Base-by-base conservation (phyloP, 2,797 vertebrate genomes). In the Eleutherodactylus coqui region DNA sequence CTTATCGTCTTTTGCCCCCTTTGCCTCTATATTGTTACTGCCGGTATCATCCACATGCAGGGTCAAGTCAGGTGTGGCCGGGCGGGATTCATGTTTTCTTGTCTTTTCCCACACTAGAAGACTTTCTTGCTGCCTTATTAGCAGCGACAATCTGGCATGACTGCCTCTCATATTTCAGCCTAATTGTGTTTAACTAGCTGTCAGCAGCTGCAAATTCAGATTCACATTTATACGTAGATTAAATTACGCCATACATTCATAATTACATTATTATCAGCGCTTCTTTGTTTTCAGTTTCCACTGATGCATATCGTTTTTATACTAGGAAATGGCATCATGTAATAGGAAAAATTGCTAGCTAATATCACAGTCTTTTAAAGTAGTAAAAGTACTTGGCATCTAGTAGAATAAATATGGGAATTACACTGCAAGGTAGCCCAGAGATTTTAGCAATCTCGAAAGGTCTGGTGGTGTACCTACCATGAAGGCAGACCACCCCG, bases 51-150 rank as follows among this genome's bases (percentile, higher is more conserved):
- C 24, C 27, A 5, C 36, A 32, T 73, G 32, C 27, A 32, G 72
- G 47, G 83, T 79, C 24, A 79, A 21, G 21, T 36, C 62, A 85
- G 83, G 49, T 70, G 27, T 64, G 75, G 27, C 45, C 53, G 38
- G 43, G n/a, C 34, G 34, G 45, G 36, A 24, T 85, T 69, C 62
- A 58, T n/a, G 49, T 45, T 47, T 55, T 34, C 9, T 4, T 38
- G 73, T 51, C 58, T 41, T 85, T 69, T 32, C 41, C 67, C 5
- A 47, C 70, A 29, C 21, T 16, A 21, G 21, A 49, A 36, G 47
- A 49, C 47, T 72, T 70, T 29, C 49, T 29, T 82, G 2, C 34
- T 43, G 47, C 36, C 19, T 51, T 6, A 47, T 9, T 53, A 51
- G 45, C 24, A 29, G 19, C 11, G 14, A 49, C 32, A 19, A 24